A percentile compares a stretch with the other conserved stretches of the same genome.
phyloP scores from a whole-genome alignment of 2,888 invertebrate species.

The Microctonus aethiopoides region DNA sequence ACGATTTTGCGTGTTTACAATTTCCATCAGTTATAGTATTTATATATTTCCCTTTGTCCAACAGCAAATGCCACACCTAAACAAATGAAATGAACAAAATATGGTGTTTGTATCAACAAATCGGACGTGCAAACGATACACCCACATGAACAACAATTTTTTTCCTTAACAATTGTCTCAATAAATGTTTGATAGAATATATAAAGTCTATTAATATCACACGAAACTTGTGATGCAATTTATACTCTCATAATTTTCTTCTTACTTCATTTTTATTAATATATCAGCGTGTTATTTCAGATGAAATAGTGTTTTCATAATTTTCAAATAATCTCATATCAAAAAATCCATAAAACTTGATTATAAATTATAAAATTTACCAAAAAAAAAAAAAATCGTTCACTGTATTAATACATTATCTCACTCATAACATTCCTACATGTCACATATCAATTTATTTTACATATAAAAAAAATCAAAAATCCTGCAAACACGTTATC shows the following conservation, averaged over 20 bases:
- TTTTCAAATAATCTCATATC: no score
- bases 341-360: no score
- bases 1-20: not conserved
- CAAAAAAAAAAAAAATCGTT: no score
- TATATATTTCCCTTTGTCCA: not conserved
- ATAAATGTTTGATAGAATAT: not conserved
- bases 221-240: not conserved
- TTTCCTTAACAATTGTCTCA: not conserved
- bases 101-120: not conserved
- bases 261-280: no score
- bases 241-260: not conserved
- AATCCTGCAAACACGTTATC: no score
- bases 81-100: not conserved
- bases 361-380: no score
- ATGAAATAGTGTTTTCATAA: no score
- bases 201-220: not conserved
- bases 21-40: not conserved
- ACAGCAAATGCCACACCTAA: not conserved
- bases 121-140: not conserved
- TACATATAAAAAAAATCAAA: no score
- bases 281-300: no score
- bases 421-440: no score
- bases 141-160: not conserved
- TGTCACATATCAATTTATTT: no score
- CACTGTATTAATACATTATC: no score